phyloP scores from a whole-genome alignment of 2,888 invertebrate genomes.

The Pseudoips prasinana region DNA sequence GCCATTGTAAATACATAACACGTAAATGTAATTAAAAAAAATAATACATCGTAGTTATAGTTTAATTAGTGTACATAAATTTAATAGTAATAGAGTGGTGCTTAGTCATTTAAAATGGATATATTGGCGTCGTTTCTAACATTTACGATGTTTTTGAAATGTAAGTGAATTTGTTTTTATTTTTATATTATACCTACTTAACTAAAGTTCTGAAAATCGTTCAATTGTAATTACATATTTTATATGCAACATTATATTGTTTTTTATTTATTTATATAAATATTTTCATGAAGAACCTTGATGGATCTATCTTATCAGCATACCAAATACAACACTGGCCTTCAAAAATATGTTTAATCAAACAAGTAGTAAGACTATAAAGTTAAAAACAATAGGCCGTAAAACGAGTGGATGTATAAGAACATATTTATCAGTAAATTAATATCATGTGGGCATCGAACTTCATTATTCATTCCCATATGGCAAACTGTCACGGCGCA shows the following conservation, averaged over 20 bases:
- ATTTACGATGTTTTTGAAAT: slow-evolving; percentile 59
- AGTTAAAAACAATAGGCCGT: slow-evolving; percentile 33
- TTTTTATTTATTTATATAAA: neutral
- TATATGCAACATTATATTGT: too few relatives aligned
- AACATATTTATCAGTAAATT: slow-evolving; percentile 31
- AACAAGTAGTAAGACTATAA: too few relatives aligned
- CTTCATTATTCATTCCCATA: slow-evolving; percentile 36
- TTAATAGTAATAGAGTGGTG: slow-evolving; percentile 29
- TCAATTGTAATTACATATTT: too few relatives aligned
- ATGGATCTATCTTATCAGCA: too few relatives aligned
- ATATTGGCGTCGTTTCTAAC: slow-evolving; percentile 48
- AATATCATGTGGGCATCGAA: slow-evolving; percentile 39
- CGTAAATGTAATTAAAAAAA: slow-evolving; percentile 35
- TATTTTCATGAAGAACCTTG: too few relatives aligned
- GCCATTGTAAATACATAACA: slow-evolving; percentile 39
- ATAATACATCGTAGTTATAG: slow-evolving; percentile 30
- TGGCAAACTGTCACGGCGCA: slow-evolving; percentile 35
- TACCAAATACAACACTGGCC: too few relatives aligned
- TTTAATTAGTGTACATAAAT: slow-evolving; percentile 20
- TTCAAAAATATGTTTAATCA: too few relatives aligned
- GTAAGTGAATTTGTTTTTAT: slow-evolving; percentile 51
- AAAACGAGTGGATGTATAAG: slow-evolving; percentile 22
- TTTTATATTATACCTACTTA: too few relatives aligned
- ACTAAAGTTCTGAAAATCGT: too few relatives aligned
- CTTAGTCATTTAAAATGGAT: slow-evolving; percentile 60